Conservation (phyloP, 2,113 vertebrate genomes). For the Argyrosomus japonicus region DNA sequence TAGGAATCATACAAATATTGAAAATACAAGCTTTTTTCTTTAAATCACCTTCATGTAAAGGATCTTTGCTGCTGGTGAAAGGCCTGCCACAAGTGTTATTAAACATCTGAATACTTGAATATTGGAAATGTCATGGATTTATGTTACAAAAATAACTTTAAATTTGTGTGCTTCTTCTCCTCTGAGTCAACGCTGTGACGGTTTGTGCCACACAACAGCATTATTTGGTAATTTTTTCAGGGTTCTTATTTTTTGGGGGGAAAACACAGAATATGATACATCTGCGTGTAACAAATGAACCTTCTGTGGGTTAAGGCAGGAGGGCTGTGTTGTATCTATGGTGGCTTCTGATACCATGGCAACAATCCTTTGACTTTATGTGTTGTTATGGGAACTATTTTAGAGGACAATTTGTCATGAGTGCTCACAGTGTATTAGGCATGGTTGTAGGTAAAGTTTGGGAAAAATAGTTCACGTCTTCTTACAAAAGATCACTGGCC, state of each 20-base stretch:
- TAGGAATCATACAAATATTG: constrained; percentile 45
- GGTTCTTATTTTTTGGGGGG: constrained; percentile 22
- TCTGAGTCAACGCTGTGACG: constrained; percentile 59
- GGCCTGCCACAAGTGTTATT: constrained; percentile 41
- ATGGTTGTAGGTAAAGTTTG: constrained; percentile 41
- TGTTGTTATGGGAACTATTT: constrained; percentile 53
- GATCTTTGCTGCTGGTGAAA: constrained; percentile 72
- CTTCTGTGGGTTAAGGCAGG: constrained; percentile 78
- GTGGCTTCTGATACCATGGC: constrained; percentile 65
- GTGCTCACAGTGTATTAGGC: constrained; percentile 72
- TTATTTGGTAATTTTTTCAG: constrained; percentile 66
- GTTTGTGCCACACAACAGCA: constrained; percentile 38
- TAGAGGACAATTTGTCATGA: constrained; percentile 41
- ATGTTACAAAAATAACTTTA: constrained; percentile 75
- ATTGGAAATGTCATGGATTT: constrained; percentile 48
- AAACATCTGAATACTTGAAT: constrained; percentile 32
- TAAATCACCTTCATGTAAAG: constrained; percentile 23
- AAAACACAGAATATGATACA: constrained; percentile 46
- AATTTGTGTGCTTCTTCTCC: constrained; percentile 65
- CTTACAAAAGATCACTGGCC: constrained; percentile 49
- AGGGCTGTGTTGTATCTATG: constrained; percentile 50
- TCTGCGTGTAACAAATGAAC: constrained; percentile 51
- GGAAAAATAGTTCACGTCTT: constrained; percentile 47
- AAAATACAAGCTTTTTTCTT: constrained; percentile 37
- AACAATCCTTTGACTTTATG: constrained; percentile 61